phyloP scores from a whole-genome alignment of 2,888 invertebrate species.

The Tachystola acroxantha region DNA sequence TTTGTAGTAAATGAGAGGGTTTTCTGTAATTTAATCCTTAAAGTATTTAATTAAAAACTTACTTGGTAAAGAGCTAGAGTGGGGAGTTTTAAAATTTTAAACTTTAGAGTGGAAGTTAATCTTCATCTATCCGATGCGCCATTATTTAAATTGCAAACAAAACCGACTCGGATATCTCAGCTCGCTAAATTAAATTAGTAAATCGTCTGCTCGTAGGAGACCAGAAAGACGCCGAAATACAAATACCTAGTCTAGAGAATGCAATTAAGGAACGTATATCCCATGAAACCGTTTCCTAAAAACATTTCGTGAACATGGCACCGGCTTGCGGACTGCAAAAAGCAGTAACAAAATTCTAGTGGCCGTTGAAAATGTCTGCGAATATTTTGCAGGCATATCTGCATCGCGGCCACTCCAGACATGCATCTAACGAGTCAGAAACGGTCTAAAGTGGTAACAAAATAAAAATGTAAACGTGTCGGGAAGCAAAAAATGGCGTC shows the following conservation, averaged over 20 bases:
- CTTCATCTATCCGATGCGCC: not conserved
- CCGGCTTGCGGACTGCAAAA: conserved; percentile 45
- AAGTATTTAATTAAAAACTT: too few relatives aligned
- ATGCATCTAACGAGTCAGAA: conserved; percentile 49
- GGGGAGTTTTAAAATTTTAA: too few relatives aligned
- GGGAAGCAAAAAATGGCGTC: conserved; percentile 30
- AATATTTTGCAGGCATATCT: conserved; percentile 39
- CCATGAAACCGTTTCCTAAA: conserved; percentile 33
- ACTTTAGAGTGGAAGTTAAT: not conserved
- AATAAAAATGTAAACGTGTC: conserved; percentile 24
- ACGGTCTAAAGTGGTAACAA: conserved; percentile 30
- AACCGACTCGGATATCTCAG: not conserved
- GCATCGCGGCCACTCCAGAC: conserved; percentile 38
- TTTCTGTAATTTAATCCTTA: too few relatives aligned
- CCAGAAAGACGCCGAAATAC: not conserved
- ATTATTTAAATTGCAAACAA: not conserved
- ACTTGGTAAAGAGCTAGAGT: too few relatives aligned
- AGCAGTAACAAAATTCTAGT: conserved; percentile 46
- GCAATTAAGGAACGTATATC: conserved; percentile 15
- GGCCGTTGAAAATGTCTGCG: conserved; percentile 41
- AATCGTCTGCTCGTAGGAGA: not conserved
- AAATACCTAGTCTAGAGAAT: too few relatives aligned
- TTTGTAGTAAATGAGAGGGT: conserved; percentile 5
- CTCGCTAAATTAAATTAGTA: not conserved
- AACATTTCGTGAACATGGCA: conserved; percentile 55